phyloP scores from a whole-genome alignment of 2,797 vertebrate genomes.

The Adelosebastes latens region DNA sequence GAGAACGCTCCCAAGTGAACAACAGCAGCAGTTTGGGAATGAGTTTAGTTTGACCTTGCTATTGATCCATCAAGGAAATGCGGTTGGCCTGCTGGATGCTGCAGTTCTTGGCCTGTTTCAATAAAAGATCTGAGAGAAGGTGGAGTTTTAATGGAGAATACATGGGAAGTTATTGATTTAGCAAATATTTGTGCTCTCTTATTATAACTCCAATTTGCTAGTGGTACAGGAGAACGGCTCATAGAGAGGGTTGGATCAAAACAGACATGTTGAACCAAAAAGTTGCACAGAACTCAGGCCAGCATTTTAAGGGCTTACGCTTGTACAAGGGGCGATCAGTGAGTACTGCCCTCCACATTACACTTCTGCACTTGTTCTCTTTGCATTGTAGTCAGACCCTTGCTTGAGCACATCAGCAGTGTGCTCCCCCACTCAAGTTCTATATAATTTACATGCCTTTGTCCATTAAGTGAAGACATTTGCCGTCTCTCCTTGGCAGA shows the following conservation, averaged over 20 bases:
- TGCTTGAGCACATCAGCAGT: not conserved
- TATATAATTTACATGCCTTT: conserved; percentile 46
- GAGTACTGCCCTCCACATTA: conserved; percentile 4
- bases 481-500: conserved; percentile 23
- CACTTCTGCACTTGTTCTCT: conserved; percentile 16
- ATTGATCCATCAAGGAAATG: conserved; percentile 47
- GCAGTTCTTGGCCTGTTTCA: conserved; percentile 19
- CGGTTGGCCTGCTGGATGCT: conserved; percentile 9
- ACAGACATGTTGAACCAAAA: not conserved
- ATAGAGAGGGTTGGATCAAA: conserved; percentile 3
- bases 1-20: conserved; percentile 41
- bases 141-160: conserved; percentile 36
- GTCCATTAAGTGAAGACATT: conserved; percentile 42
- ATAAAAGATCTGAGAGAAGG: conserved; percentile 17
- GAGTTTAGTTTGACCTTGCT: conserved; percentile 57
- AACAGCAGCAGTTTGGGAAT: conserved; percentile 52
- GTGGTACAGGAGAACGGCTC: not conserved
- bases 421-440: conserved; percentile 12
- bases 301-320: conserved; percentile 18
- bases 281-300: conserved; percentile 13
- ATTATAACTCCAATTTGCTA: conserved; percentile 16
- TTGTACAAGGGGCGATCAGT: not conserved
- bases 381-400: not conserved
- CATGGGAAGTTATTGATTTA: conserved; percentile 35
- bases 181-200: conserved; percentile 12